phyloP scores from a whole-genome alignment of 2,113 vertebrate species.

The Larimichthys polyactis region DNA sequence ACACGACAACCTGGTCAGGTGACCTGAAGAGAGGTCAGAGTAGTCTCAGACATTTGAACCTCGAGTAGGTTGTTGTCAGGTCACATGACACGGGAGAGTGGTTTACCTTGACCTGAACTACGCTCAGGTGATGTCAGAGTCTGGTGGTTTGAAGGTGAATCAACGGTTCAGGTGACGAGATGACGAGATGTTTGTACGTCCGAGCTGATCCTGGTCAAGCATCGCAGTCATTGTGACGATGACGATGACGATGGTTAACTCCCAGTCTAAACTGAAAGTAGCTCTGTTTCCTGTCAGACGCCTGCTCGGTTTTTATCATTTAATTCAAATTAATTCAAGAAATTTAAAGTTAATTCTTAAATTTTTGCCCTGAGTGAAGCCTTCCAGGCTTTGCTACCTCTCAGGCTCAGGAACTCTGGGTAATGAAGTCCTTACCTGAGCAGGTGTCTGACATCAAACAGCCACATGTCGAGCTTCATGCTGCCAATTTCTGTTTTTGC shows the following conservation, averaged over 20 bases:
- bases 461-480: neutral
- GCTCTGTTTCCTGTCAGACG: conserved; percentile 35
- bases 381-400: neutral
- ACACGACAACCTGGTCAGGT: neutral
- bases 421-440: conserved; percentile 39
- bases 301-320: neutral
- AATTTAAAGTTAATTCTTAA: too few relatives aligned
- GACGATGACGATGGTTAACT: neutral
- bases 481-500: conserved; percentile 22
- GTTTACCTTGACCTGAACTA: neutral
- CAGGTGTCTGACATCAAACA: conserved; percentile 13
- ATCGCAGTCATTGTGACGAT: neutral
- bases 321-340: too few relatives aligned
- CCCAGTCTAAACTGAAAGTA: conserved; percentile 18
- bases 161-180: neutral
- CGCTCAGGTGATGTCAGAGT: neutral
- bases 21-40: neutral
- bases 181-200: conserved; percentile 28
- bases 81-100: neutral
- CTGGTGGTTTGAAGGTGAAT: neutral
- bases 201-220: conserved; percentile 26
- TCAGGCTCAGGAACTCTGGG: conserved; percentile 34
- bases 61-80: neutral
- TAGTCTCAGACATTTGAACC: too few relatives aligned
- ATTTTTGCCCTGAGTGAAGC: neutral